Base-by-base conservation (phyloP, 2,797 vertebrate species). In the Smutsia temminckii region DNA sequence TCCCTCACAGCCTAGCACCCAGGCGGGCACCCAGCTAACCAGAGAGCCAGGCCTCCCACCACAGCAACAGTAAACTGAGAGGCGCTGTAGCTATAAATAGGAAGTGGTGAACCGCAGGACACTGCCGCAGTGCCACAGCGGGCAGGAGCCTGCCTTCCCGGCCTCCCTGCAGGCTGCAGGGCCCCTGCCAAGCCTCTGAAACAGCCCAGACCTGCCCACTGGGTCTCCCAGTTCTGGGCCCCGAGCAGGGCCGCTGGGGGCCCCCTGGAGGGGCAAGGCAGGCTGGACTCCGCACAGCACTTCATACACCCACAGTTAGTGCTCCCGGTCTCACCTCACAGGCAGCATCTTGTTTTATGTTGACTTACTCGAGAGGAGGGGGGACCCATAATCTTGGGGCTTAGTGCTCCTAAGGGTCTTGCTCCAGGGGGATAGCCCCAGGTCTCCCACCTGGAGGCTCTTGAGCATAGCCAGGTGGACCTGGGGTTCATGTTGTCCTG, bases 51-150 rank as follows among this genome's bases (percentile, higher is more conserved):
- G 63, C 87, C 94, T 89, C 93, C 83, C 61, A 10, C 95, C 37
- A 0, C 95, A 95, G 91, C 74, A 90, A 91, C 95, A 85, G 96
- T 72, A 95, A 96, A 69, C 92, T 72, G 92, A 97, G 96, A 97
- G 72, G 95, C 85, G 0, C 86, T 91, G 88, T 59, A 96, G 91
- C 97, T 97, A 96, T 96, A 97, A 96, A 94, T 91, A 95, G 96
- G 88, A 61, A 87, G 92, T 49, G 94, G 95, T 5, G 11, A 96
- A 89, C 97, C 95, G 0, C 92, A 1, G 93, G 85, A 96, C 94
- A 91, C 92, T 79, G 81, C 96, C 85, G 0, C 85, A 96, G 92
- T 81, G 49, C 92, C 84, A 14, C 29, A 13, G 80, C 0, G 53
- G 85, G 77, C 89, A 78, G 80, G 51, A 81, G 85, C 77, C 80